Evolutionary conservation across 2,797 vertebrate species (phyloP), one percentile per base, ranked within the genome.

Genomic region (Poecilia wingei): DNA sequence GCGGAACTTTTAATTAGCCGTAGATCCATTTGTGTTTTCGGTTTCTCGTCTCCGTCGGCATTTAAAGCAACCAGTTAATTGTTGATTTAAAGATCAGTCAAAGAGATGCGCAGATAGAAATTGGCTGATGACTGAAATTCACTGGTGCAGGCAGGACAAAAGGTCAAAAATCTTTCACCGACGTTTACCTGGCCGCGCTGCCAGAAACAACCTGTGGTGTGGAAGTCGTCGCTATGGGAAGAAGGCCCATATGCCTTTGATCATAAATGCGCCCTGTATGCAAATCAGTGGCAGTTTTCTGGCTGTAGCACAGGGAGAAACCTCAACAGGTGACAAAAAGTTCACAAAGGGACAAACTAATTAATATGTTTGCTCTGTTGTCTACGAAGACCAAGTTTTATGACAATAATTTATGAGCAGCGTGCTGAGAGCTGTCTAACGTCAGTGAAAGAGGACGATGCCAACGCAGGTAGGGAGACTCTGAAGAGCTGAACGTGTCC

Each of bases 221-320:
- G 28, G 57, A 61, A 31, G 28, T 61, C 2, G 4, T 33, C 14
- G 3, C 28, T 31, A 16, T 14, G 28, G 6, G n/a, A 59, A 31
- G 28, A 16, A 59, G 28, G 10, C 79, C 59, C 82, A 79, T 73
- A 55, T 1, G 2, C 77, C 72, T 76, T 36, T 71, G 82, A 83
- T 83, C 78, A 66, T 53, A 66, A 83, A 80, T 87, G 82, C 91
- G 87, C 80, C 90, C 85, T 53, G 75, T 91, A 92, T 94, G 92
- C 83, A 94, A 93, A 95, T 94, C 31, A 14, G 28, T 33, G 36
- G 81, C 88, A 92, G 82, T 77, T 41, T 55, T 70, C 75, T 78
- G 68, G 81, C 78, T 85, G 59, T 70, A 39, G 70, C 3, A 2
- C 59, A 64, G 74, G n/a, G 57, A 57, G 31, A 55, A 69, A 41